phyloP scores from a whole-genome alignment of 1,140 invertebrate species.

The Latrodectus geometricus region DNA sequence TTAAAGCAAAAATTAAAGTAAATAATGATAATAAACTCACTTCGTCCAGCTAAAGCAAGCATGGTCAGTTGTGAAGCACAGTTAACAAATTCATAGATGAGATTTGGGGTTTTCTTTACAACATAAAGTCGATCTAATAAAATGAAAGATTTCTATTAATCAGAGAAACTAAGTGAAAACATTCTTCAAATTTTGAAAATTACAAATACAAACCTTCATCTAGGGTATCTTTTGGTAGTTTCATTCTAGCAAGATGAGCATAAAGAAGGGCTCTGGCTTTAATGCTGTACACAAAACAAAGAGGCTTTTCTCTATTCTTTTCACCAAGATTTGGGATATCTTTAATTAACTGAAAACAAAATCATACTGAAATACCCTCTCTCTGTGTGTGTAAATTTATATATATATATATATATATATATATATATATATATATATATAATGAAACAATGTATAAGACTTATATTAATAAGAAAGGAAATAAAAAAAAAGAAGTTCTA shows the following conservation, averaged over 20 bases:
- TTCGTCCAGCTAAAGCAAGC: conserved; percentile 88
- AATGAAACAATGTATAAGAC: no score
- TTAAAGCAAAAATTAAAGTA: conserved; percentile 53
- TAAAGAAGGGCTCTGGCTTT: conserved; percentile 95
- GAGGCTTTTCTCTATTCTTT: conserved; percentile 94
- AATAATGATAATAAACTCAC: conserved; percentile 72
- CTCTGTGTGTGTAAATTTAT: no score
- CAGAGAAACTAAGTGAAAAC: background rate
- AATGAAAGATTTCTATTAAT: conserved; percentile 41
- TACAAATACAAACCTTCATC: conserved; percentile 71
- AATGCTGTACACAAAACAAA: conserved; percentile 95
- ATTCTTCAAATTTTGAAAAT: background rate
- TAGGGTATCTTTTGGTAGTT: conserved; percentile 82
- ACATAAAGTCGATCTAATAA: conserved; percentile 76
- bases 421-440: no score
- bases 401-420: no score
- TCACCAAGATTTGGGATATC: conserved; percentile 90
- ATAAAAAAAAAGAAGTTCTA: no score
- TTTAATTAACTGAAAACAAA: conserved; percentile 81
- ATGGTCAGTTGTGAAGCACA: conserved; percentile 94
- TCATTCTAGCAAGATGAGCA: conserved; percentile 89
- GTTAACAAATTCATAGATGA: conserved; percentile 98
- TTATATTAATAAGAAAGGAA: no score
- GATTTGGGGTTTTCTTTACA: conserved; percentile 91
- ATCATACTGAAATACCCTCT: no score